These are phyloP conservation scores for Spodoptera frugiperda DNA, from an alignment of 1,140 invertebrate genomes.

Conservation along the genomic window DNA sequence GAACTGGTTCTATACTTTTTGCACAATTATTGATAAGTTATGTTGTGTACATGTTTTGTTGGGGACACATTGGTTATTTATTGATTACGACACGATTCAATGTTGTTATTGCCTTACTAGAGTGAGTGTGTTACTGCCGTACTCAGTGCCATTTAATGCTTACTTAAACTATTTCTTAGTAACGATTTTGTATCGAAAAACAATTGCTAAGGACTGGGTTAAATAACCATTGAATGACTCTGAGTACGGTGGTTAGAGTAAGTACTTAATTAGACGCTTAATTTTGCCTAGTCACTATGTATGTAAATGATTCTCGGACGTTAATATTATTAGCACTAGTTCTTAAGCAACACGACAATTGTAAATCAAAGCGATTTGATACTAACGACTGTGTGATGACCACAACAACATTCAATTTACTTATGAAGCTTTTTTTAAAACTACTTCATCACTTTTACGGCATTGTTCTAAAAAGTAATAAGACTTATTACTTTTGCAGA, in stretches of 20 bases:
- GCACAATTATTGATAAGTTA: conserved; percentile 44
- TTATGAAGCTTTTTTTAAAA: too few species aligned
- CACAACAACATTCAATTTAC: not conserved
- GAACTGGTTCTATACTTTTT: conserved; percentile 40
- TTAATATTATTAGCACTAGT: conserved; percentile 43
- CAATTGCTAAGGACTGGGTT: too few species aligned
- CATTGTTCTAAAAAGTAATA: too few species aligned
- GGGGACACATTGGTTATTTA: conserved; percentile 32
- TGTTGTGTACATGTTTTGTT: conserved; percentile 24
- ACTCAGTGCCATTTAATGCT: too few species aligned
- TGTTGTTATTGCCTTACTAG: conserved; percentile 63
- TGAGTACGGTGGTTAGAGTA: too few species aligned
- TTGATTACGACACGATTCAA: conserved; percentile 45
- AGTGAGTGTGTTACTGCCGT: conserved; percentile 61
- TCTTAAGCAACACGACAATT: conserved; percentile 29
- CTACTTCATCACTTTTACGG: too few species aligned
- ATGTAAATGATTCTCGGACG: conserved; percentile 42
- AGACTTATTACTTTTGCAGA: too few species aligned
- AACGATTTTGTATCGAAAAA: too few species aligned
- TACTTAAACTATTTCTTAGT: too few species aligned
- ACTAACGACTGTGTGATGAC: not conserved
- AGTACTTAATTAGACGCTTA: conserved; percentile 52
- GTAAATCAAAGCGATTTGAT: conserved; percentile 28
- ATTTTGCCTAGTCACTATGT: conserved; percentile 56
- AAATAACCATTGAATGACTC: too few species aligned